These are phyloP conservation scores for Athalia rosae DNA, from an alignment of 2,888 invertebrate species.

Conservation along the genomic window DNA sequence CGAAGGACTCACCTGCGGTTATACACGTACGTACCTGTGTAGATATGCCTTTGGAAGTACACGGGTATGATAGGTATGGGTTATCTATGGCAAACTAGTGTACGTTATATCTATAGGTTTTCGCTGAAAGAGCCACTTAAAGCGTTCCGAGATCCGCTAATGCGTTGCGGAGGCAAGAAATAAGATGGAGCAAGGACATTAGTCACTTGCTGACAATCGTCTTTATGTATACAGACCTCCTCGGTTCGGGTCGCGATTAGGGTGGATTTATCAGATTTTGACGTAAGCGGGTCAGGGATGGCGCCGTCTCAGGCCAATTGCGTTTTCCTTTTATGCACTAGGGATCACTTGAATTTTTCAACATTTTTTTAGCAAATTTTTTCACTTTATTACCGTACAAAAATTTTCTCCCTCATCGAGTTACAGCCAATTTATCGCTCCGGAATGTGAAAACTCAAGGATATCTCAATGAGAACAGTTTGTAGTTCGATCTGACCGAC, in stretches of 20 bases:
- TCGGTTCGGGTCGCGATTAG: constrained; percentile 38
- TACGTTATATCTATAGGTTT: background rate
- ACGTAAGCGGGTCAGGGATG: constrained; percentile 43
- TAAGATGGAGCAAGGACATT: constrained; percentile 51
- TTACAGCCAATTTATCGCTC: too few species aligned
- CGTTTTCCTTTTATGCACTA: constrained; percentile 8
- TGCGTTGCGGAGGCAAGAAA: constrained; percentile 51
- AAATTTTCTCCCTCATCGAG: too few species aligned
- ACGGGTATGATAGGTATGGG: background rate
- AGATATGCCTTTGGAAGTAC: background rate
- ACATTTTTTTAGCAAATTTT: too few species aligned
- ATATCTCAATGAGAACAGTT: too few species aligned
- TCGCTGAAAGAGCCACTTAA: constrained; percentile 54
- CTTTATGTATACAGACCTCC: constrained; percentile 27
- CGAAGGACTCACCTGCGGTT: background rate
- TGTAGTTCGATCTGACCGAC: too few species aligned
- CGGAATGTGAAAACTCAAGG: too few species aligned
- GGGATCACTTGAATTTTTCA: constrained; percentile 67
- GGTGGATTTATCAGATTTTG: constrained; percentile 46
- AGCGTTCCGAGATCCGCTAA: constrained; percentile 48
- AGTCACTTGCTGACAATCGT: constrained; percentile 50
- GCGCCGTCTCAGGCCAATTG: constrained; percentile 14
- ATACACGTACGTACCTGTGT: background rate
- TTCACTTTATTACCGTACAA: too few species aligned
- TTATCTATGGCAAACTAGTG: background rate